phyloP scores from a whole-genome alignment of 2,113 vertebrate species.

The Oreochromis spilurus region DNA sequence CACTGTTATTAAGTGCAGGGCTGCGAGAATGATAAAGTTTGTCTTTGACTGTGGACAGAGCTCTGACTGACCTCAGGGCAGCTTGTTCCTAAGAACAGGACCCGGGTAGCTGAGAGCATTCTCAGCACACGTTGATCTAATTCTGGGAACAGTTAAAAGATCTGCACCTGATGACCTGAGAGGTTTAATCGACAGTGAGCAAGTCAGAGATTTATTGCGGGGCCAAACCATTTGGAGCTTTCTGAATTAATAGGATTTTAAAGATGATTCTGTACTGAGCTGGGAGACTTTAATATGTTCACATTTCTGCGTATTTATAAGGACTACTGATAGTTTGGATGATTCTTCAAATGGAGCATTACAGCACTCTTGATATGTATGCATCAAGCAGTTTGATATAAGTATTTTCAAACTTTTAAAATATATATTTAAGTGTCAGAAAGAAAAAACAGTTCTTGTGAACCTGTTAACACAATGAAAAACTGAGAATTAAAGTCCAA shows the following conservation, averaged over 20 bases:
- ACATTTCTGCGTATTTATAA: background rate
- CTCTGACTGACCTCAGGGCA: background rate
- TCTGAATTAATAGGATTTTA: background rate
- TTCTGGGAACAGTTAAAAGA: background rate
- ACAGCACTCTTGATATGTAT: background rate
- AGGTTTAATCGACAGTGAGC: background rate
- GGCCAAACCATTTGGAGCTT: background rate
- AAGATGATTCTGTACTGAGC: background rate
- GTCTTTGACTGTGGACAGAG: background rate
- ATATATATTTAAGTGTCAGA: background rate
- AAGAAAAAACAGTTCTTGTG: background rate
- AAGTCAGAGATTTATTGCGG: background rate
- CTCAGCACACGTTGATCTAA: background rate
- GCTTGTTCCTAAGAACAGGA: background rate
- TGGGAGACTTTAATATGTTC: background rate
- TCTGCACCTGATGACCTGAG: background rate
- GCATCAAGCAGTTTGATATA: background rate
- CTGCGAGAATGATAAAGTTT: background rate
- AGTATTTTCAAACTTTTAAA: background rate
- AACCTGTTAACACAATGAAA: background rate
- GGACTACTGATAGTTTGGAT: background rate
- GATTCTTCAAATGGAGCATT: background rate
- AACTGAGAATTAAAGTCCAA: background rate
- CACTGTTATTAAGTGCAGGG: background rate
- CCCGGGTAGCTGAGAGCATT: background rate